Conservation (phyloP, 2,797 vertebrate genomes). For the Silurus lanzhouensis region DNA sequence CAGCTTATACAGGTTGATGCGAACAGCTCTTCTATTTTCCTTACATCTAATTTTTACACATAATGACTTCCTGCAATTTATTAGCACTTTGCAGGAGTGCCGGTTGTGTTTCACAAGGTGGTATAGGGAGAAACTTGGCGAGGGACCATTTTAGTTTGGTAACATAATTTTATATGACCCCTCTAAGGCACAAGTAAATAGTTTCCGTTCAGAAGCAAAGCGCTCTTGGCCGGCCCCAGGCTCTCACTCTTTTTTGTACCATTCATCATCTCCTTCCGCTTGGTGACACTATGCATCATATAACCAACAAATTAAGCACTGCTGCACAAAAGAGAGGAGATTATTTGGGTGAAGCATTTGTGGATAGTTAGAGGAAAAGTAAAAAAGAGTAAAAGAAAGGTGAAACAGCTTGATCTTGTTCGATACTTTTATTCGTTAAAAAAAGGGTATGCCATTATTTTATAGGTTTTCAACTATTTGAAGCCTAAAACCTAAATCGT, state of each 20-base stretch:
- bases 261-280: slow-evolving; percentile 53
- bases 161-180: slow-evolving; percentile 58
- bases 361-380: slow-evolving; percentile 5
- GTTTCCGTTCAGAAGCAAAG: slow-evolving; percentile 65
- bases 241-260: slow-evolving; percentile 48
- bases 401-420: background rate
- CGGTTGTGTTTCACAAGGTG: slow-evolving; percentile 23
- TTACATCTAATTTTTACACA: slow-evolving; percentile 17
- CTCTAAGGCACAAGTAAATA: slow-evolving; percentile 66
- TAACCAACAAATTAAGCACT: slow-evolving; percentile 49
- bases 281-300: slow-evolving; percentile 53
- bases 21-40: background rate
- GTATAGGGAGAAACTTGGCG: slow-evolving; percentile 35
- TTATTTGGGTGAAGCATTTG: slow-evolving; percentile 27
- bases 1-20: background rate
- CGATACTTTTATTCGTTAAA: background rate
- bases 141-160: slow-evolving; percentile 48
- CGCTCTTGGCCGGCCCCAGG: slow-evolving; percentile 62
- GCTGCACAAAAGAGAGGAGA: slow-evolving; percentile 37
- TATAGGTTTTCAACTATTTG: background rate
- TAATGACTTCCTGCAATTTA: slow-evolving; percentile 40
- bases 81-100: slow-evolving; percentile 38
- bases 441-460: background rate
- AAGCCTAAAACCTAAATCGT: slow-evolving; percentile 13
- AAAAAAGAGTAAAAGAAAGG: background rate